These are phyloP conservation scores for Felis chaus DNA, from an alignment of 2,113 vertebrate genomes.

Conservation along the genomic window DNA sequence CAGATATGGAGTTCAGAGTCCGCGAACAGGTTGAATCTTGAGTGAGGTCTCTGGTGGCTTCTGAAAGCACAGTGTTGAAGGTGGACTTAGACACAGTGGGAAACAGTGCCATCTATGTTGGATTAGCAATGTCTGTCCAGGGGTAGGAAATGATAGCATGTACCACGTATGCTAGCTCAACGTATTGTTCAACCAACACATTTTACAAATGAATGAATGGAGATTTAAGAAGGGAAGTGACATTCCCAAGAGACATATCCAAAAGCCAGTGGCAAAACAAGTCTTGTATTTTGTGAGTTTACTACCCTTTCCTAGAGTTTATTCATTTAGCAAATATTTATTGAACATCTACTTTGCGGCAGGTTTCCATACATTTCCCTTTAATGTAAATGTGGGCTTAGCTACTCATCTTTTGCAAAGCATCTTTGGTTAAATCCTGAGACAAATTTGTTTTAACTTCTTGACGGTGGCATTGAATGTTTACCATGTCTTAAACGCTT, in stretches of 20 bases:
- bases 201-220: background rate
- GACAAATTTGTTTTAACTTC: background rate
- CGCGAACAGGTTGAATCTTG: no score
- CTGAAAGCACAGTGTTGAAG: rapidly evolving
- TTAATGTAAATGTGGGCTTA: background rate
- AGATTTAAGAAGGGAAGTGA: background rate
- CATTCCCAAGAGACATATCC: rapidly evolving
- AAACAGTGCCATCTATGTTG: background rate
- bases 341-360: background rate
- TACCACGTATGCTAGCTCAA: rapidly evolving
- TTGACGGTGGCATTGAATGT: background rate
- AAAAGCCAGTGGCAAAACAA: background rate
- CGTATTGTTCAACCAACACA: background rate
- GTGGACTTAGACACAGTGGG: background rate
- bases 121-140: background rate
- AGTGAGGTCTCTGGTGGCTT: background rate
- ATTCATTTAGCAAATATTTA: background rate
- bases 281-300: background rate
- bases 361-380: background rate
- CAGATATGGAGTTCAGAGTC: background rate
- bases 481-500: background rate
- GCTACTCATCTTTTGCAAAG: background rate
- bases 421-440: background rate
- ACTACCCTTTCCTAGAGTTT: background rate
- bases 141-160: background rate